Percentiles rank a stretch among this genome's conserved stretches.
These are phyloP conservation scores for Epinotia nisella DNA, from an alignment of 2,888 invertebrate genomes.

Conservation along the genomic window DNA sequence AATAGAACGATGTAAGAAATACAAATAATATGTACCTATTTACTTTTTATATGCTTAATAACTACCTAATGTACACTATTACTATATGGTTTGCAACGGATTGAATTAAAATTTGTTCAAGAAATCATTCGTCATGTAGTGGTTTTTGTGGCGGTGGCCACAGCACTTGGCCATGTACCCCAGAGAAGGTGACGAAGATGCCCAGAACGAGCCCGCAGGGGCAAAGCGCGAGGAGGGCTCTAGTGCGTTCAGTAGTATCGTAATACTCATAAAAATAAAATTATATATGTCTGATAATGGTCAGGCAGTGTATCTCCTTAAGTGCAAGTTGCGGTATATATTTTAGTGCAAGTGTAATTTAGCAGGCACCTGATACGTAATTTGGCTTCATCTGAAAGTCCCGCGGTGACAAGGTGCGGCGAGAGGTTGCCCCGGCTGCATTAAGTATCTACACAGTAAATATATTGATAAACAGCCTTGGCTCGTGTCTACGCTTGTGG, in stretches of 20 bases:
- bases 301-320: conserved; percentile 13
- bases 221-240: too few relatives aligned
- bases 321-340: conserved; percentile 24
- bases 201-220: too few relatives aligned
- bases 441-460: conserved; percentile 9
- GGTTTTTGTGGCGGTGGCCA: too few relatives aligned
- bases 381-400: conserved; percentile 42
- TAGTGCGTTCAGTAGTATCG: too few relatives aligned
- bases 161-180: too few relatives aligned
- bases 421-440: conserved; percentile 14
- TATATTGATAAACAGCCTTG: conserved; percentile 22
- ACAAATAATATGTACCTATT: too few relatives aligned
- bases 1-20: too few relatives aligned
- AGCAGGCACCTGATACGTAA: conserved; percentile 30
- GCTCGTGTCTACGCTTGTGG: conserved; percentile 26
- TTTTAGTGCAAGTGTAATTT: conserved; percentile 36
- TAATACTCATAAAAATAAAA: conserved; percentile 26
- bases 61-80: neutral
- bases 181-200: too few relatives aligned
- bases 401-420: conserved; percentile 43
- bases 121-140: neutral
- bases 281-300: conserved; percentile 21
- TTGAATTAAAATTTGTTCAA: neutral
- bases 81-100: neutral
- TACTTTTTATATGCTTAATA: neutral